Percentiles rank a stretch among this genome's conserved stretches.
Conservation (phyloP, 1,140 invertebrate genomes). For the Lerema accius region DNA sequence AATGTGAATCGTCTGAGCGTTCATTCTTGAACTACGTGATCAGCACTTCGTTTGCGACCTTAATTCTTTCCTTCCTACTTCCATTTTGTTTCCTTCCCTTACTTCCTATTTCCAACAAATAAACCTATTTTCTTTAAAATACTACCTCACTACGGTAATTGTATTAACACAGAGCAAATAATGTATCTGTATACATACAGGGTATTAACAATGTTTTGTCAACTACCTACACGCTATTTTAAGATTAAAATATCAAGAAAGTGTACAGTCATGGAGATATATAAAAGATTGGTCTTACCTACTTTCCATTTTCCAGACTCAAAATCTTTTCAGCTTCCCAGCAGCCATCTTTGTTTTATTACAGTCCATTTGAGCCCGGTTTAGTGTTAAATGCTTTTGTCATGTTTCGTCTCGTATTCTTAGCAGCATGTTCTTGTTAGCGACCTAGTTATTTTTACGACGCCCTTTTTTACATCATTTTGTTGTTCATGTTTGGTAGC, state of each 20-base stretch:
- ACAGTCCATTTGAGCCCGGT: conserved; percentile 32
- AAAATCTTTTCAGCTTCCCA: conserved; percentile 18
- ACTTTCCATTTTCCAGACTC: conserved; percentile 14
- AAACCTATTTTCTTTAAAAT: neutral
- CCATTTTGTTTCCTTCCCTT: neutral
- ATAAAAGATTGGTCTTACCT: conserved; percentile 27
- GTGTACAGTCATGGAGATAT: neutral
- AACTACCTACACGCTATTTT: neutral
- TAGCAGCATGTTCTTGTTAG: conserved; percentile 23
- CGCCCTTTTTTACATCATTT: conserved; percentile 19
- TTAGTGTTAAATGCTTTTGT: conserved; percentile 33
- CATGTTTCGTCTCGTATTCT: conserved; percentile 13
- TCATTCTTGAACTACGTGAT: neutral
- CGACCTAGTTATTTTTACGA: conserved; percentile 24
- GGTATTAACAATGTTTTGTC: too few species aligned
- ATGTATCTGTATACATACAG: too few species aligned
- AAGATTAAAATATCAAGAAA: neutral
- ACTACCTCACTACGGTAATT: too few species aligned
- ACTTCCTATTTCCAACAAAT: neutral
- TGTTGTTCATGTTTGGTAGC: conserved; percentile 5
- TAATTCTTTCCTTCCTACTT: neutral
- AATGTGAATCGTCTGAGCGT: neutral
- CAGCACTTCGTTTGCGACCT: neutral
- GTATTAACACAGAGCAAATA: neutral
- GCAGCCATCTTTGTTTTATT: conserved; percentile 32